A percentile compares a stretch with the other conserved stretches of the same genome.
These are phyloP conservation scores for Pemphigus obesinymphae DNA, from an alignment of 1,140 invertebrate genomes.

Conservation along the genomic window DNA sequence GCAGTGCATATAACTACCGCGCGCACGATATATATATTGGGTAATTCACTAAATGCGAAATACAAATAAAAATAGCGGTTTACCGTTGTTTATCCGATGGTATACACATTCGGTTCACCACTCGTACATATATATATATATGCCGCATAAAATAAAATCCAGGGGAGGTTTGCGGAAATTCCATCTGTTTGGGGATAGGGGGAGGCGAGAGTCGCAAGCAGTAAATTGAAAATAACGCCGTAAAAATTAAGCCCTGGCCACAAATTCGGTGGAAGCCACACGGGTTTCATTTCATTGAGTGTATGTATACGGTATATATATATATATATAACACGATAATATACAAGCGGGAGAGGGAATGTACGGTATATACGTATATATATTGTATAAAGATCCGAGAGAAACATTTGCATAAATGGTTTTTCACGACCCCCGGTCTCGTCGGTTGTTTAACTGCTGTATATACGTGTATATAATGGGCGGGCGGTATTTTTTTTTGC, in stretches of 20 bases:
- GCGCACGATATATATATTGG: no score
- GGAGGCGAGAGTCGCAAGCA: not conserved
- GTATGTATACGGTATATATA: not conserved
- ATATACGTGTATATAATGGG: slow-evolving; percentile 22
- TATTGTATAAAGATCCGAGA: slow-evolving; percentile 29
- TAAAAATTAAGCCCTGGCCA: slow-evolving; percentile 37
- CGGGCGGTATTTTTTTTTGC: slow-evolving; percentile 5
- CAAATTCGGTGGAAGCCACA: slow-evolving; percentile 34
- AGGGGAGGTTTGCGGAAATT: not conserved
- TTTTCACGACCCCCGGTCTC: slow-evolving; percentile 28
- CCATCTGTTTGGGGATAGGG: not conserved
- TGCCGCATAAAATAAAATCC: not conserved
- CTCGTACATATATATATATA: no score
- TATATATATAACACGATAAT: slow-evolving; percentile 18
- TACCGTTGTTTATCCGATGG: not conserved
- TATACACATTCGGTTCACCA: not conserved
- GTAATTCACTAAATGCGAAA: slow-evolving; percentile 1
- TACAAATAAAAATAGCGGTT: slow-evolving; percentile 11
- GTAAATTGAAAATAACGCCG: slow-evolving; percentile 40
- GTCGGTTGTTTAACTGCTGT: slow-evolving; percentile 34
- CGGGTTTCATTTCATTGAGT: slow-evolving; percentile 39
- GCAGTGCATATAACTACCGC: no score
- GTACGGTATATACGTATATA: no score
- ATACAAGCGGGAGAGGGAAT: not conserved
- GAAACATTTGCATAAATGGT: slow-evolving; percentile 40